Evolutionary conservation across 2,888 invertebrate genomes (phyloP).

Genomic region (Leistus spinibarbis): DNA sequence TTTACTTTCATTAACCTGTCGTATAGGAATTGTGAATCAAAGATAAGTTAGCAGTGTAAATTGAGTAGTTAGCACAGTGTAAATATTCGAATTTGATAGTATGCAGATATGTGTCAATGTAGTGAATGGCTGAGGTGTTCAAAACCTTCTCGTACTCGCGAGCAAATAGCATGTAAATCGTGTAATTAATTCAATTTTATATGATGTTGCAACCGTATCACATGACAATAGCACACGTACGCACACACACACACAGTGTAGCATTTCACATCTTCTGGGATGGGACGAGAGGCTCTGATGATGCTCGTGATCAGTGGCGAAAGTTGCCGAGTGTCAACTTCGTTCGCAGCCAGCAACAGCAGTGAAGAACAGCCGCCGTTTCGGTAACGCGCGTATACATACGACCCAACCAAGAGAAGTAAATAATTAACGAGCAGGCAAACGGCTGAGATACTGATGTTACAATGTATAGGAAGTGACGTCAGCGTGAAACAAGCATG

Average conservation of each 20-base stretch:
- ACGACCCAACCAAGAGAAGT: not conserved
- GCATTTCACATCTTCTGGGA: not conserved
- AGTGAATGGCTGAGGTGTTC: not conserved
- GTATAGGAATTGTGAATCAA: no score
- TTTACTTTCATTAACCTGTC: no score
- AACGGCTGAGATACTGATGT: constrained; percentile 11
- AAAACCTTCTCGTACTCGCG: not conserved
- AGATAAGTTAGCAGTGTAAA: no score
- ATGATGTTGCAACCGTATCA: not conserved
- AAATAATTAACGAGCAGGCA: constrained; percentile 11
- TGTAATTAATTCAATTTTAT: not conserved
- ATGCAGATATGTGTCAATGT: not conserved
- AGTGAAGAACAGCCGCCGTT: not conserved
- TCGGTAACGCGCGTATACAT: not conserved
- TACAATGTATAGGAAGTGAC: constrained; percentile 11
- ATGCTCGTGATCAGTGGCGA: not conserved
- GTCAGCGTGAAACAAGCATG: constrained; percentile 8
- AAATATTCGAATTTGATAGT: not conserved
- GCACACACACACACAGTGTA: no score
- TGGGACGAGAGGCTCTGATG: not conserved
- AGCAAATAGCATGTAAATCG: not conserved
- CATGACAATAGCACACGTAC: not conserved
- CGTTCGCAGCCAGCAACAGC: not conserved
- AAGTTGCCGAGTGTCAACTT: not conserved
- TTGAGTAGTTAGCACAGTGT: not conserved